Evolutionary conservation across 1,140 invertebrate genomes (phyloP), one percentile per base, ranked within the genome.

Genomic region (Whitmania pigra): DNA sequence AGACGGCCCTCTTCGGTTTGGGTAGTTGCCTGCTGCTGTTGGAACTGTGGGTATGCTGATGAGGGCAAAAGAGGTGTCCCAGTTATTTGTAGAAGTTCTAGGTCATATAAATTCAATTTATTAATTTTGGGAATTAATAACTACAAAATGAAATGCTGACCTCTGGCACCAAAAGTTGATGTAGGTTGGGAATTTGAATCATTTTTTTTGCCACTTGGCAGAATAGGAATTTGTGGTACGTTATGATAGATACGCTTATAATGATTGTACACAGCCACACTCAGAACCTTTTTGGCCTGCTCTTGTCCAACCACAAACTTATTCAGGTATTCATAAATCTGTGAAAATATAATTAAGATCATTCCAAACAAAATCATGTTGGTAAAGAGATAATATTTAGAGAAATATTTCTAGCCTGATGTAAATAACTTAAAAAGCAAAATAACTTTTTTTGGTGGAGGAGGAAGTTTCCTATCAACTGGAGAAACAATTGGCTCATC

Each of bases 251-350:
- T 93, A 78, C 94, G 86, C 84, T 97, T 97, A 82, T 98, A 99
- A 82, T 99, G 97, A 83, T 98, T 97, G 83, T 99, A 99, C 0
- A 99, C 94, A 36, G 95, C 95, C 7, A 99, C 95, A 40, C 94
- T 90, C 15, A 99, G 83, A n/a, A 97, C 94, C 84, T 97, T 97
- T 82, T 99, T 99, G 0, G 95, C 96, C 82, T 90, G 88, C 75
- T 97, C 90, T 84, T 99, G 96, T n/a, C 95, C 96, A n/a, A 99
- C 88, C 22, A 99, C 94, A 84, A 94, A 93, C 78, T 89, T 91
- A 82, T 97, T 91, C 49, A 99, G 84, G 83, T 93, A 97, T 77
- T 94, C 90, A 83, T 89, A 94, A 74, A 98, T 97, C 88, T 90
- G 76, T 74, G 80, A 83, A 79, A 74, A 73, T 75, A 77, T 74